Base-by-base conservation (phyloP, 2,113 vertebrate genomes). In the Falco punctatus region DNA sequence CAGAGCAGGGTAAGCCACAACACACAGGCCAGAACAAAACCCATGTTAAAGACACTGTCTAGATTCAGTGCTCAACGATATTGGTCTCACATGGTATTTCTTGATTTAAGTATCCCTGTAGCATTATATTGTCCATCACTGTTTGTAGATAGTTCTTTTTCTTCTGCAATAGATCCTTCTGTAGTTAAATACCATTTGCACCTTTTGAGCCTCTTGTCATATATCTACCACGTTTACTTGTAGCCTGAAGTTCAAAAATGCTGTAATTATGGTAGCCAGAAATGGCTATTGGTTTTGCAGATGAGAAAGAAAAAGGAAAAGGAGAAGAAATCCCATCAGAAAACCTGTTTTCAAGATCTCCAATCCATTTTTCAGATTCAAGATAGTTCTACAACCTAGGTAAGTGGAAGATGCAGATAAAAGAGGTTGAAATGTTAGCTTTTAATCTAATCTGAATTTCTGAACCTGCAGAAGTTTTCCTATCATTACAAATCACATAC, bases 21-120 rank as follows among this genome's bases (percentile, higher is more conserved):
- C 17, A 79, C 13, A 20, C 11, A 81, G 22, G 35, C 71, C 17
- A 51, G 46, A 81, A 84, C 3, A 78, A 94, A 90, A 48, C 6
- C 2, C 11, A 2, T 23, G 14, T 32, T 64, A 75, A 54, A 67
- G 14, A 44, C 11, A 55, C 24, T 2, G 1, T 0, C 0, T 5
- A 57, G 44, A 48, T 80, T 61, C 73, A 22, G 23, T 72, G 30
- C 46, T 6, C 11, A 23, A 19, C 27, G 21, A 86, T 57, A 86
- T 20, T 35, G 35, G 14, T 64, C 44, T 61, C 48, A 15, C 10
- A 28, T 0, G 0, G 19, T 19, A 65, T 61, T 90, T 85, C 28
- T 42, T 42, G 42, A 82, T 57, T 48, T 38, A 67, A 55, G 17
- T 21, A 59, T 18, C 32, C 9, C 23, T 49, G 12, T 2, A 49